Evolutionary conservation across 2,113 vertebrate species (phyloP), one percentile per base, ranked within the genome.

Genomic region (Boleophthalmus pectinirostris): DNA sequence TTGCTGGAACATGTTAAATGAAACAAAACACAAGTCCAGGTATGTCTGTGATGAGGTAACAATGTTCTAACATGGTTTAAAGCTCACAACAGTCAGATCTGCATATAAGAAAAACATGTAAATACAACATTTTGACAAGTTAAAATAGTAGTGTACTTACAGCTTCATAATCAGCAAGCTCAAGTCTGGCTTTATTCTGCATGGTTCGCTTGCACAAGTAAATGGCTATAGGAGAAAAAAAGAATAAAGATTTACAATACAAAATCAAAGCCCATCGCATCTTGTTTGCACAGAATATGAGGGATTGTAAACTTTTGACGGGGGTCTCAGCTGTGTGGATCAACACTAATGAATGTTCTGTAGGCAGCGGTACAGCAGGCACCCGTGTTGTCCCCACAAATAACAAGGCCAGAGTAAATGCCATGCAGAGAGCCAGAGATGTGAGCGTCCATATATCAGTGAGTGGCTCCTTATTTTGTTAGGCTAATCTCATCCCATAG

Each of bases 121-220:
- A 61, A 47, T 47, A 5, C 67, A 73, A 24, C 23, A 13, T 75
- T 67, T 67, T 25, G 69, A 24, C 8, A 25, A 54, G 74, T 21
- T 13, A 16, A 61, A 5, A 29, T 18, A 0, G 46, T 23, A 11
- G 69, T 21, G 70, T 93, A 98, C 97, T 96, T 93, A 98, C 97
- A 45, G 97, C 96, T 92, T 98, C 97, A 71, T 97, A 98, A 91
- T 98, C 97, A 0, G 97, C 97, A 49, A 98, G 84, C 89, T 98
- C 97, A 84, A 98, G 93, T 69, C 97, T 94, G 68, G 97, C 97
- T 91, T 98, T 98, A 80, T 98, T 98, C 93, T 98, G 97, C 97
- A 98, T 98, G 78, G 97, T 98, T 91, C 97, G 94, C 89, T 98
- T 98, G 91, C 97, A 98, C 85, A 98, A 95, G 91, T 98, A 98